Percentiles rank a stretch among this genome's conserved stretches.
Conservation (phyloP, 2,888 invertebrate genomes). For the Clepsis dumicolana region DNA sequence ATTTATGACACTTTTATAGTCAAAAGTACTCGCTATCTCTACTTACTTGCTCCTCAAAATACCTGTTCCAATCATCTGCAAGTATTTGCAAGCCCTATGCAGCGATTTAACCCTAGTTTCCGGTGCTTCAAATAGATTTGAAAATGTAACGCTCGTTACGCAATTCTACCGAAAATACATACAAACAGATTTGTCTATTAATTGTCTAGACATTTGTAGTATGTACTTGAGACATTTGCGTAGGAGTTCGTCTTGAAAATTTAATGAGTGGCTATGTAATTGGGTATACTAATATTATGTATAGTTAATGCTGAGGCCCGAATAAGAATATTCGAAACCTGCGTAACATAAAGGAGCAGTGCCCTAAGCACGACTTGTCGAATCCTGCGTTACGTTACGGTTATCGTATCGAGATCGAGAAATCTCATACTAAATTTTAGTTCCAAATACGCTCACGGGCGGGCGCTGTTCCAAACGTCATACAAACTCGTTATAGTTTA, state of each 20-base stretch:
- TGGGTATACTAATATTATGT: too few species aligned
- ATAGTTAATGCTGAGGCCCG: too few species aligned
- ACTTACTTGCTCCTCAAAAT: background rate
- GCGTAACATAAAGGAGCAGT: too few species aligned
- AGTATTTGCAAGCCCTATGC: background rate
- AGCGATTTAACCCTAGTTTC: slow-evolving; percentile 19
- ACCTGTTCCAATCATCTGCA: slow-evolving; percentile 7
- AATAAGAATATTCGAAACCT: too few species aligned
- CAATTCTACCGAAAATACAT: slow-evolving; percentile 46
- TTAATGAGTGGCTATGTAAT: background rate
- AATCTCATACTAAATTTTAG: too few species aligned
- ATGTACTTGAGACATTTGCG: slow-evolving; percentile 19
- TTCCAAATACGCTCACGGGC: too few species aligned
- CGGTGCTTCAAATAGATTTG: slow-evolving; percentile 32
- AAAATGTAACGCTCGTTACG: slow-evolving; percentile 52
- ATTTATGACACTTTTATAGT: background rate
- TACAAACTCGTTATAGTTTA: too few species aligned
- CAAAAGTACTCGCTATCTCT: background rate
- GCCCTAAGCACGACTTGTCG: too few species aligned
- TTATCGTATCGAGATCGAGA: too few species aligned
- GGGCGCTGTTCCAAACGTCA: too few species aligned
- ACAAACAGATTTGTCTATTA: slow-evolving; percentile 59
- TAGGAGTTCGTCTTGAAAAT: background rate
- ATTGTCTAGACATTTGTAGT: slow-evolving; percentile 52
- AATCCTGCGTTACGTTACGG: too few species aligned